These are phyloP conservation scores for Equus przewalskii DNA, from an alignment of 2,113 vertebrate species.

Conservation along the genomic window DNA sequence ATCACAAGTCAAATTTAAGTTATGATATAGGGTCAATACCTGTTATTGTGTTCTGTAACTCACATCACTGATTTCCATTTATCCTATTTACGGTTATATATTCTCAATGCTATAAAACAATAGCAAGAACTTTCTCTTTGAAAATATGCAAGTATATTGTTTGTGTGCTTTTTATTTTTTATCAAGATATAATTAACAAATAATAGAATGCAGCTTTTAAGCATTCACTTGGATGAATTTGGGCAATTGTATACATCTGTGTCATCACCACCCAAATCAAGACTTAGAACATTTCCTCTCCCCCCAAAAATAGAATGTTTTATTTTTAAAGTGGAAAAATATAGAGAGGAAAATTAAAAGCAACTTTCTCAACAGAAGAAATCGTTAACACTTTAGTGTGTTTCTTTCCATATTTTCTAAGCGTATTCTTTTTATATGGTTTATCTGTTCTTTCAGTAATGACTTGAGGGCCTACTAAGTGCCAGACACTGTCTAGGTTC, in stretches of 20 bases:
- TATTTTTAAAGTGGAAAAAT: slow-evolving; percentile 12
- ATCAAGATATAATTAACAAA: not conserved
- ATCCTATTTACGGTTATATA: not conserved
- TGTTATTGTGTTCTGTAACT: not conserved
- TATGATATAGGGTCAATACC: not conserved
- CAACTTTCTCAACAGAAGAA: not conserved
- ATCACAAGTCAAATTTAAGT: slow-evolving; percentile 23
- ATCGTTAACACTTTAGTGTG: not conserved
- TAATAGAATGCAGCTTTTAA: not conserved
- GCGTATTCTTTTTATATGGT: not conserved
- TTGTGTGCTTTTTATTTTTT: not conserved
- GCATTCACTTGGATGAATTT: not conserved
- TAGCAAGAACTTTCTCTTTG: not conserved
- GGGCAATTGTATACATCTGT: not conserved
- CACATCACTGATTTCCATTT: slow-evolving; percentile 23
- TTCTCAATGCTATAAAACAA: slow-evolving; percentile 16
- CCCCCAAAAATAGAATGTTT: not conserved
- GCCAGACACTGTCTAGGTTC: not conserved
- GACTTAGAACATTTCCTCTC: not conserved
- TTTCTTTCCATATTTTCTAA: slow-evolving; percentile 3
- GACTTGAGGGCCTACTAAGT: not conserved
- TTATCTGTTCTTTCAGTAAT: not conserved
- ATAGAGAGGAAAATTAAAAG: not conserved
- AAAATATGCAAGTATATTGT: not conserved
- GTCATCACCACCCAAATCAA: not conserved